A percentile compares a stretch with the other conserved stretches of the same genome.
Conservation (phyloP, 2,797 vertebrate species). For the Silurus aristotelis region DNA sequence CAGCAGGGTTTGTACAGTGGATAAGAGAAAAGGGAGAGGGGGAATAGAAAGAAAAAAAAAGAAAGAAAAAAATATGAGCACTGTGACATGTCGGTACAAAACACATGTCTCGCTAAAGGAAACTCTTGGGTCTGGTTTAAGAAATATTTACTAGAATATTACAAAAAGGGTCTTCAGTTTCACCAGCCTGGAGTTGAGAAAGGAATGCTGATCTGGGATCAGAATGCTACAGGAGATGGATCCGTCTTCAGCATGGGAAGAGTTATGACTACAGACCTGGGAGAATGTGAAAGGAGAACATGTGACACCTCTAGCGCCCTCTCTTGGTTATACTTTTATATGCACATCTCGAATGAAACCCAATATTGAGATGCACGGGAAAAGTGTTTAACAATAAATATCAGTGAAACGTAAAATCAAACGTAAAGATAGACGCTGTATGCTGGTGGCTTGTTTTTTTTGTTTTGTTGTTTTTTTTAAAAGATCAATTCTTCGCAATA, state of each 20-base stretch:
- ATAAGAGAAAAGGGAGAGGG: slow-evolving; percentile 18
- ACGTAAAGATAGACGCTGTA: not conserved
- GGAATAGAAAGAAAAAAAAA: slow-evolving; percentile 42
- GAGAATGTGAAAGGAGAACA: not conserved
- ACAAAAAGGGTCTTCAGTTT: slow-evolving; percentile 35
- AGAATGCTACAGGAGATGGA: not conserved
- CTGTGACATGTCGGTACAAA: slow-evolving; percentile 43
- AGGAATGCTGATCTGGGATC: slow-evolving; percentile 5
- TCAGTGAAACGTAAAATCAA: not conserved
- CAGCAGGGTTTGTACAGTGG: slow-evolving; percentile 56
- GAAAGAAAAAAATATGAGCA: slow-evolving; percentile 25
- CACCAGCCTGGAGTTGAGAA: slow-evolving; percentile 14
- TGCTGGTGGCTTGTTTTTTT: not conserved
- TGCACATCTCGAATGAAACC: slow-evolving; percentile 1
- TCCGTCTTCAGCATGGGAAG: not conserved
- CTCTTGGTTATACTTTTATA: slow-evolving; percentile 50
- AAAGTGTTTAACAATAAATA: slow-evolving; percentile 7
- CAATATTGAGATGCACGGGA: not conserved
- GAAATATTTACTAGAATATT: slow-evolving; percentile 46
- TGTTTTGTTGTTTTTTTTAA: too few species aligned
- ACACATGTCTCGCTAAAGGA: slow-evolving; percentile 38
- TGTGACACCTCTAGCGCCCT: slow-evolving; percentile 55
- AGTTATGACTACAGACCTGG: not conserved
- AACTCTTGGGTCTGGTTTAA: slow-evolving; percentile 29
- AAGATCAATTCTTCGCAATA: not conserved